These are phyloP conservation scores for Dendrolimus pini DNA, from an alignment of 2,888 invertebrate species.

Conservation along the genomic window DNA sequence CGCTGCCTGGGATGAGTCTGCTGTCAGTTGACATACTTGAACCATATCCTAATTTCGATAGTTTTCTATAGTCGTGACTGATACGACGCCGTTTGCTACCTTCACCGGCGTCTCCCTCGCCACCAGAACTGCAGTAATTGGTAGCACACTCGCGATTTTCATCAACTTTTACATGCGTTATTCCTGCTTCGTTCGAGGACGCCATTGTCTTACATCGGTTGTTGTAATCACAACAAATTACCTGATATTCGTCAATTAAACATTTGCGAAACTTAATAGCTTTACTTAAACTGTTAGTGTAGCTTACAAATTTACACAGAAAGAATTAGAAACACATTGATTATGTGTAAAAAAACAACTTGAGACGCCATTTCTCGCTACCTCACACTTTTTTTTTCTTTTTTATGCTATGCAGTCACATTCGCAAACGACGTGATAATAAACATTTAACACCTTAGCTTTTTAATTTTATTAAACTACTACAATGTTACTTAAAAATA, in stretches of 20 bases:
- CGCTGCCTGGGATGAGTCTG: constrained; percentile 44
- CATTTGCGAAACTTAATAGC: constrained; percentile 33
- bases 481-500: too few species aligned
- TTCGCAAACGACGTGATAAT: background rate
- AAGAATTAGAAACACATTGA: constrained; percentile 57
- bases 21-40: constrained; percentile 63
- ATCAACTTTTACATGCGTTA: constrained; percentile 65
- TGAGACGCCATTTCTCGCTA: constrained; percentile 72
- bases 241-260: constrained; percentile 50
- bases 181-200: constrained; percentile 63
- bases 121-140: constrained; percentile 41
- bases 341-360: constrained; percentile 65
- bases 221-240: constrained; percentile 44
- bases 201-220: constrained; percentile 66
- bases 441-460: background rate
- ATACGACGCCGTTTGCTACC: constrained; percentile 61
- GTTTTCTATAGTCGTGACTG: constrained; percentile 62
- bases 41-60: constrained; percentile 63
- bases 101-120: constrained; percentile 58
- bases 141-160: constrained; percentile 54
- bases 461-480: too few species aligned
- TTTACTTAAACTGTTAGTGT: constrained; percentile 33
- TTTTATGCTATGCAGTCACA: constrained; percentile 21
- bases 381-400: constrained; percentile 49
- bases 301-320: constrained; percentile 32